Base-by-base conservation (phyloP, 2,888 invertebrate species). In the Pristionchus fissidentatus region DNA sequence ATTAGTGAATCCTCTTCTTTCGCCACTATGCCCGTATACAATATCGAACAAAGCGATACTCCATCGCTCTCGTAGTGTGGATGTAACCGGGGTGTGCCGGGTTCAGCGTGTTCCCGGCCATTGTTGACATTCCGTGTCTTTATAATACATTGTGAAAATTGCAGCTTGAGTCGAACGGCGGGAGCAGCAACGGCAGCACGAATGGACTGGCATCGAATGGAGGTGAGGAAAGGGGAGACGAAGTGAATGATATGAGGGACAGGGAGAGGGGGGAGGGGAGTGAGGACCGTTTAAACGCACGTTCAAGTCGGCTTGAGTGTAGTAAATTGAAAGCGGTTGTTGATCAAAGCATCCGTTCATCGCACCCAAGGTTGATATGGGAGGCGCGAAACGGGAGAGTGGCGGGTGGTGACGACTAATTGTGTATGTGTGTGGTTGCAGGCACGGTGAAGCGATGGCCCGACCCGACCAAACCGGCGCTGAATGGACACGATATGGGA, bases 401-500 rank as follows among this genome's bases (percentile, higher is more conserved):
- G n/a, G n/a, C n/a, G n/a, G n/a, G n/a, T n/a, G n/a, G n/a, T n/a
- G n/a, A n/a, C n/a, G n/a, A n/a, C n/a, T n/a, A n/a, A n/a, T n/a
- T n/a, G n/a, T n/a, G n/a, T n/a, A n/a, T n/a, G n/a, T n/a, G n/a
- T n/a, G n/a, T 26, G 3, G 8, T 62, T 41, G 26, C 66, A 75
- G 78, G 78, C 13, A 52, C 81, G 35, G 81, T 43, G 26, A 82
- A 82, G 73, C 66, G 55, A 43, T 82, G 82, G 82, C 82, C 82
- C 32, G 82, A 82, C 32, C 82, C 82, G 52, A 66, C 70, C 32
- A 82, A 82, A 38, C 66, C 57, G 57, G 55, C 26, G 10, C 26
- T 26, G 3, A 29, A n/a, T n/a, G 55, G 38, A 3, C 52, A 32
- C 38, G 26, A 55, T 32, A 29, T 82, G 26, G 70, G 73, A 26